Percentiles rank a stretch among this genome's conserved stretches.
Evolutionary conservation across 2,888 invertebrate species (phyloP).

Genomic region (Magallana nippona): DNA sequence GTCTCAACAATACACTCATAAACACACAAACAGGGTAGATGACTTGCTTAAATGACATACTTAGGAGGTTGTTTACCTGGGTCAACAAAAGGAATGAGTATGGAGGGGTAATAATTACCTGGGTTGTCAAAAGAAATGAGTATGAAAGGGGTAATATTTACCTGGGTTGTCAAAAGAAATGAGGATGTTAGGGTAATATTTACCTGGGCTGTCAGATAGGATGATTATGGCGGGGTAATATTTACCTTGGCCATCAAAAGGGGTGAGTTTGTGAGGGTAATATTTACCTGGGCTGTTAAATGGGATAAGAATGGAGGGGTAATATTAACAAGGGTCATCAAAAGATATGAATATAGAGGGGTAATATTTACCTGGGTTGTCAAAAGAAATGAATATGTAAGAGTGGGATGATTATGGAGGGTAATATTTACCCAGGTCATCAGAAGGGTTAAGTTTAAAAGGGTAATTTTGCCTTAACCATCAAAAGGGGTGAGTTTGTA

Average conservation of each 20-base stretch:
- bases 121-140: too few relatives aligned
- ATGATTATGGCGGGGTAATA: neutral
- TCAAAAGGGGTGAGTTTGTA: neutral
- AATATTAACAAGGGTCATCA: too few relatives aligned
- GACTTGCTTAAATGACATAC: too few relatives aligned
- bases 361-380: constrained; percentile 84
- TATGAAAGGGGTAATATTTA: too few relatives aligned
- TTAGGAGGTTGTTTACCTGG: constrained; percentile 81
- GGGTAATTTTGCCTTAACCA: constrained; percentile 79
- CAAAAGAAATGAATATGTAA: too few relatives aligned
- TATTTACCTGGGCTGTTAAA: constrained; percentile 85
- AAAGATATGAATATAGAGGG: neutral
- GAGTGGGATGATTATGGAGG: constrained; percentile 82
- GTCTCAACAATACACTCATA: too few relatives aligned
- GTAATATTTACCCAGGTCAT: constrained; percentile 68
- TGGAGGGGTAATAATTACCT: too few relatives aligned
- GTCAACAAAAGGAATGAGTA: too few relatives aligned
- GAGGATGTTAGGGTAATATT: too few relatives aligned
- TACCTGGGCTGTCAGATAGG: too few relatives aligned
- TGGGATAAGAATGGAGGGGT: constrained; percentile 83
- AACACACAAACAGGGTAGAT: too few relatives aligned
- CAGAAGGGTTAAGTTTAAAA: constrained; percentile 77
- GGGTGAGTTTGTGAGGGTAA: constrained; percentile 65
- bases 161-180: too few relatives aligned
- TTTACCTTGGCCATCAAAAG: constrained; percentile 85